Evolutionary conservation across 2,113 vertebrate species (phyloP).

Genomic region (Hassar affinis): DNA sequence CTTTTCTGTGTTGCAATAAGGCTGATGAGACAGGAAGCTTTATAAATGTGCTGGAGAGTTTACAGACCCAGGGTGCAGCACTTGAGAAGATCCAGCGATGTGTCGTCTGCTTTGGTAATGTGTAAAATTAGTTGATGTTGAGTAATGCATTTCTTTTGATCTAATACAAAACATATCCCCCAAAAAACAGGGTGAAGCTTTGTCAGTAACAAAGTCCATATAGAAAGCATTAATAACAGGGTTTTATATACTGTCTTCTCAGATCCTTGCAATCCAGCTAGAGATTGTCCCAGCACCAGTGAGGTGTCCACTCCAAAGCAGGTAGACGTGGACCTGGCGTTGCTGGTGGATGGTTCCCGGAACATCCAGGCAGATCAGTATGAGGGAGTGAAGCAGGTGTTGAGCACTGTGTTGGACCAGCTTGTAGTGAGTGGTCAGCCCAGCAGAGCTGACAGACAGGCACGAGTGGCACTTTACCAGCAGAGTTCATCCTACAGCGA

Average conservation of each 20-base stretch:
- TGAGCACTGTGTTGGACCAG: conserved; percentile 73
- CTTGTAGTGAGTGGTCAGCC: conserved; percentile 72
- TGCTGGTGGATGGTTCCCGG: conserved; percentile 79
- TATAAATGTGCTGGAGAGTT: conserved; percentile 65
- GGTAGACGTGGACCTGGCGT: conserved; percentile 75
- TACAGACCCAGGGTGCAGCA: conserved; percentile 58
- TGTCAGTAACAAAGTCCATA: background rate
- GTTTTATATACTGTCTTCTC: conserved; percentile 20
- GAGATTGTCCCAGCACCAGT: conserved; percentile 58
- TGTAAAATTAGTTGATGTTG: background rate
- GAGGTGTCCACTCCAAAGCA: conserved; percentile 49
- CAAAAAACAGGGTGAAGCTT: background rate
- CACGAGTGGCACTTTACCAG: conserved; percentile 76
- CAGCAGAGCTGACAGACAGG: background rate
- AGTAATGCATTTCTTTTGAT: background rate
- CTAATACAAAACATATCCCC: background rate
- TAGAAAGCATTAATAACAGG: background rate
- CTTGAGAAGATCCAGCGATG: conserved; percentile 70
- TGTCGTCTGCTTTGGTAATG: conserved; percentile 80
- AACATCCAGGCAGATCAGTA: conserved; percentile 70
- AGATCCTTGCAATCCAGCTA: conserved; percentile 77
- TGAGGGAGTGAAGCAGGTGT: conserved; percentile 69
- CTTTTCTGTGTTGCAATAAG: conserved; percentile 61
- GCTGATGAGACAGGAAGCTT: conserved; percentile 71
- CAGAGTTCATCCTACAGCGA: conserved; percentile 64